phyloP scores from a whole-genome alignment of 2,797 vertebrate species.

The Anas bernieri region DNA sequence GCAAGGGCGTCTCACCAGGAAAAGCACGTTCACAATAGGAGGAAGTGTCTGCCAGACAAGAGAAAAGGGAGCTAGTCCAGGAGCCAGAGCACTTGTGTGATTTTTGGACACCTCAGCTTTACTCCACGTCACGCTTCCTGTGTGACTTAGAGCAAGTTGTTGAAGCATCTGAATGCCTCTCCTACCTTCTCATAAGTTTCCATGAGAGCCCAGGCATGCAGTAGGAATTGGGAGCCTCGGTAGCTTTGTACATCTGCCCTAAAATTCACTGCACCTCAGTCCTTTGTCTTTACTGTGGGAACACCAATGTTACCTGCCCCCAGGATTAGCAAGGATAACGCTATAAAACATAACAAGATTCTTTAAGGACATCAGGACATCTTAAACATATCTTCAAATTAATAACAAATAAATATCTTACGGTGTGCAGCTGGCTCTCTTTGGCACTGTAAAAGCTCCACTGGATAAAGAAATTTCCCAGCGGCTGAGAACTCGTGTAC shows the following conservation, averaged over 20 bases:
- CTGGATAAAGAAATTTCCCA: constrained; percentile 71
- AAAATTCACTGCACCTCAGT: neutral
- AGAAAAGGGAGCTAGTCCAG: neutral
- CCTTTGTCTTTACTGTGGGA: neutral
- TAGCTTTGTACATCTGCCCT: neutral
- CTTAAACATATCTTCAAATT: neutral
- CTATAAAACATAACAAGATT: neutral
- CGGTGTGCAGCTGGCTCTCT: constrained; percentile 32
- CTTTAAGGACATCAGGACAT: neutral
- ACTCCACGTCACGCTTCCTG: neutral
- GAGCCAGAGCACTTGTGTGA: neutral
- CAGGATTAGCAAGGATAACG: neutral
- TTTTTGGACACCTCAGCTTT: constrained; percentile 27
- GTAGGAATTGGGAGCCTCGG: neutral
- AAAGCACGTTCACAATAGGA: constrained; percentile 36
- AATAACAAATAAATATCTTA: constrained; percentile 66
- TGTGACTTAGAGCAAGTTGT: neutral
- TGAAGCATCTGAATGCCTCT: neutral
- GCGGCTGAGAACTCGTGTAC: neutral
- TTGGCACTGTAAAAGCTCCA: constrained; percentile 77
- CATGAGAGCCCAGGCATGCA: neutral
- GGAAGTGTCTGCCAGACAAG: constrained; percentile 32
- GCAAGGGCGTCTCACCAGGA: constrained; percentile 31
- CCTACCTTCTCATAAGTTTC: neutral
- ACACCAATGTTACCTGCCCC: neutral